These are phyloP conservation scores for Pteronura brasiliensis DNA, from an alignment of 2,113 vertebrate genomes.

Conservation along the genomic window DNA sequence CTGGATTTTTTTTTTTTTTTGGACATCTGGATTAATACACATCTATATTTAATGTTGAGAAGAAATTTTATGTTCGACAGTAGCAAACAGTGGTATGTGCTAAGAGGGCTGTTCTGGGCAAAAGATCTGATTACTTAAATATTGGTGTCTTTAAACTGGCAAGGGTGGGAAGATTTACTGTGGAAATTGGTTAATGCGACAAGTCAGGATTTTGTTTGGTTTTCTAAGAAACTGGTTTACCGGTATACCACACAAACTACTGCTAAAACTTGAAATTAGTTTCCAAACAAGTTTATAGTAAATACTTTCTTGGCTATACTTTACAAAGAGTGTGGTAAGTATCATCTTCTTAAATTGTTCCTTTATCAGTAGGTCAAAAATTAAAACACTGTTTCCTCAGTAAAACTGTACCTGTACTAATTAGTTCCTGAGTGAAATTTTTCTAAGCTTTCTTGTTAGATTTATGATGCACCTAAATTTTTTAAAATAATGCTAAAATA, in stretches of 20 bases:
- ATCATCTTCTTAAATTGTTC: neutral
- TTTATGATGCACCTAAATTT: neutral
- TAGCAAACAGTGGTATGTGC: neutral
- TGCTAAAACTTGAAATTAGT: neutral
- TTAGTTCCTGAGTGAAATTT: neutral
- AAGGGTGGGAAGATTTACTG: neutral
- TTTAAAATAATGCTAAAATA: neutral
- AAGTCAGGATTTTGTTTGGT: neutral
- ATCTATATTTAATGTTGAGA: neutral
- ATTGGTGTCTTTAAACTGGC: neutral
- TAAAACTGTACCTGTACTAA: neutral
- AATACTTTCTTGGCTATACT: neutral
- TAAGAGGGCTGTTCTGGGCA: neutral
- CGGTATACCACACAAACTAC: neutral
- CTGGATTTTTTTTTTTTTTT: neutral
- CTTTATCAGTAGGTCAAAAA: neutral
- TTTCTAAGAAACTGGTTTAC: neutral
- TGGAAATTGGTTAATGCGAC: neutral
- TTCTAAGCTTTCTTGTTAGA: constrained; percentile 11
- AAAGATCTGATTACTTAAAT: neutral
- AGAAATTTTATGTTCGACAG: neutral
- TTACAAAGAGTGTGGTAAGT: neutral
- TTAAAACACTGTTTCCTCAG: neutral
- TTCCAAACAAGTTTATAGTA: neutral
- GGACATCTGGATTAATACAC: neutral